These are phyloP conservation scores for Lacanobia oleracea DNA, from an alignment of 2,888 invertebrate species.

Conservation along the genomic window DNA sequence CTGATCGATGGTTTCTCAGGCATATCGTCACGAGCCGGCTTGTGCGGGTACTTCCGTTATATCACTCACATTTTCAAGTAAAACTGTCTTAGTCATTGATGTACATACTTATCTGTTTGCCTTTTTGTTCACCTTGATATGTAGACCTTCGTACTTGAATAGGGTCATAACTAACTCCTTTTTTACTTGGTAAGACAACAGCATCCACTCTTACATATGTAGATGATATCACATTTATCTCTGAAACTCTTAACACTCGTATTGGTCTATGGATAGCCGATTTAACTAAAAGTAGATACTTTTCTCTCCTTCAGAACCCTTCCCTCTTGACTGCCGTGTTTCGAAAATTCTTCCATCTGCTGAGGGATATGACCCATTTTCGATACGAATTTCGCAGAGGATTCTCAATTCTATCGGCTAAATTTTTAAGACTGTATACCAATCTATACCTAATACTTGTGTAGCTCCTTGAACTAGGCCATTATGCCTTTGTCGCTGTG, in stretches of 20 bases:
- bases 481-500: neutral
- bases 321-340: neutral
- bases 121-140: neutral
- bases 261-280: neutral
- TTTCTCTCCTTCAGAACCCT: no score
- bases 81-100: neutral
- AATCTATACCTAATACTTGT: no score
- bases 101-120: neutral
- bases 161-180: neutral
- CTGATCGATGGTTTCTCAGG: constrained; percentile 60
- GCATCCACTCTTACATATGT: neutral
- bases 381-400: neutral
- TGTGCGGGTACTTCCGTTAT: constrained; percentile 65
- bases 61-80: constrained; percentile 46
- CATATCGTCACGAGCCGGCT: constrained; percentile 47
- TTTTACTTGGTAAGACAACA: neutral
- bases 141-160: neutral
- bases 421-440: no score
- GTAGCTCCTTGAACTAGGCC: constrained; percentile 5
- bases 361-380: neutral
- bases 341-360: no score
- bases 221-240: neutral
- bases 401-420: neutral
- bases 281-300: neutral
- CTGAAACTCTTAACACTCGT: neutral